Evolutionary conservation across 1,140 invertebrate species (phyloP).

Genomic region (Meteorus sp.): DNA sequence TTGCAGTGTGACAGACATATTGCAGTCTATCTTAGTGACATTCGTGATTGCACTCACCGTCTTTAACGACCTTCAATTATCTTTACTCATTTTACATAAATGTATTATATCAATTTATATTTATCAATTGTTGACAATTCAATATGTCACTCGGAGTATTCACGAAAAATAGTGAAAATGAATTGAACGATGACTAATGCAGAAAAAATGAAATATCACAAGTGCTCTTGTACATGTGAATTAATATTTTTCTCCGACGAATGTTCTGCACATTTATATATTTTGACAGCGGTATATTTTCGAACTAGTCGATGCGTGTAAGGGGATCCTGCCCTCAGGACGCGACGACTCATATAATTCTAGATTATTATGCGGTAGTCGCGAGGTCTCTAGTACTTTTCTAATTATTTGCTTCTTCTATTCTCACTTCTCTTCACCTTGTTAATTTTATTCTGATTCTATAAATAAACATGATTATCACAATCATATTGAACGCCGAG

Average conservation of each 20-base stretch:
- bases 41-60: neutral
- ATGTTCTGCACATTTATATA: no score
- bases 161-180: no score
- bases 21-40: neutral
- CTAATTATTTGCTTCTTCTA: neutral
- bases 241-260: no score
- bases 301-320: slow-evolving; percentile 38
- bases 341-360: slow-evolving; percentile 38
- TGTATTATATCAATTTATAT: neutral
- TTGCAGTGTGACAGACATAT: slow-evolving; percentile 8
- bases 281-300: no score
- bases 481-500: no score
- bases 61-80: neutral
- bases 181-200: no score
- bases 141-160: no score
- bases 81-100: neutral
- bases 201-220: no score
- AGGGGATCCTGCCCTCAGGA: slow-evolving; percentile 37
- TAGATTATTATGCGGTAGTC: slow-evolving; percentile 41
- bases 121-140: neutral
- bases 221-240: no score
- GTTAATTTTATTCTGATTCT: no score
- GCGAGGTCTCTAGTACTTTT: neutral
- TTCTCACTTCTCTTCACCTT: neutral
- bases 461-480: no score